Conservation (phyloP, 2,113 vertebrate species). For the Rana temporaria region DNA sequence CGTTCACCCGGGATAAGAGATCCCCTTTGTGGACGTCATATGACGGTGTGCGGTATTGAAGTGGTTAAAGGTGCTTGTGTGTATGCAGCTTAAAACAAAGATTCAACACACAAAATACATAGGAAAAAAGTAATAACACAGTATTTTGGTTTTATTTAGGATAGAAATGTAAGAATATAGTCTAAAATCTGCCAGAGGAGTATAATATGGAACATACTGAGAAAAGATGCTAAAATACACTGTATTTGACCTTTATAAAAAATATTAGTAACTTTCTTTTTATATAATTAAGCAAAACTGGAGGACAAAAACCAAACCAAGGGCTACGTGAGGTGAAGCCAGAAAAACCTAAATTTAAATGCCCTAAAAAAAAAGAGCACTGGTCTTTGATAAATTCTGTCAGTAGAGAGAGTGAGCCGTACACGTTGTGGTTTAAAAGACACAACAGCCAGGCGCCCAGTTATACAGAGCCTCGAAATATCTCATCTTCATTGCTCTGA, state of each 20-base stretch:
- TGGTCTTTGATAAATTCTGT: slow-evolving; percentile 41
- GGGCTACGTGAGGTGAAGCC: slow-evolving; percentile 20
- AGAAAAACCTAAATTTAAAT: slow-evolving; percentile 8
- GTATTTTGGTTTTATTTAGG: slow-evolving; percentile 55
- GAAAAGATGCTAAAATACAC: slow-evolving; percentile 52
- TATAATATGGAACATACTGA: slow-evolving; percentile 53
- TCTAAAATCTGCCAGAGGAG: slow-evolving; percentile 55
- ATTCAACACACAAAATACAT: no score
- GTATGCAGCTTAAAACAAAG: no score
- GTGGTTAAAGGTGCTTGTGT: no score
- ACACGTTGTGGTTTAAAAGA: background rate
- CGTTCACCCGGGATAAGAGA: no score
- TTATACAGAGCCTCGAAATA: slow-evolving; percentile 8
- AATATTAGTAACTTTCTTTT: slow-evolving; percentile 49
- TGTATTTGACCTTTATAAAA: slow-evolving; percentile 58
- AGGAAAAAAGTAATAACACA: slow-evolving; percentile 18
- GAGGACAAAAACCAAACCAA: slow-evolving; percentile 34
- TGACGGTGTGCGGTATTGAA: no score
- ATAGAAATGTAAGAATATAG: slow-evolving; percentile 58
- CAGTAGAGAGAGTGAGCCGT: background rate
- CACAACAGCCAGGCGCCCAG: background rate
- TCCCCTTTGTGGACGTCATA: no score
- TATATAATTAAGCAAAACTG: slow-evolving; percentile 48
- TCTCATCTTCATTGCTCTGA: background rate
- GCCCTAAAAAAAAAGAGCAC: slow-evolving; percentile 31